Percentiles rank a stretch among this genome's conserved stretches.
Conservation (phyloP, 2,888 invertebrate species). For the Bursaphelenchus okinawaensis region DNA sequence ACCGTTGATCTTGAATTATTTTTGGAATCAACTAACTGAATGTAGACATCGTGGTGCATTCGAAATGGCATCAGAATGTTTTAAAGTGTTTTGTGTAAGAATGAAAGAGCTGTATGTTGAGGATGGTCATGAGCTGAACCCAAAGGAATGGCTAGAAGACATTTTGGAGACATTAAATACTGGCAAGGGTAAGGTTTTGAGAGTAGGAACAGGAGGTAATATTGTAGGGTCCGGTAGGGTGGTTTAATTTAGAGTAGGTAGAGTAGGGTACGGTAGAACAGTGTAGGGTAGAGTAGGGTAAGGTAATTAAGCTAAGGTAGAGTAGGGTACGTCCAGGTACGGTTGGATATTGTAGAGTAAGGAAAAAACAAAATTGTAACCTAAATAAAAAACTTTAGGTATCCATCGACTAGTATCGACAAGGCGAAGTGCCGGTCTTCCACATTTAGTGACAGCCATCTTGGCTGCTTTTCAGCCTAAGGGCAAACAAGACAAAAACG, state of each 20-base stretch:
- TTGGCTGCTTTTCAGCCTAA: conserved; percentile 5
- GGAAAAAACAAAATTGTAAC: neutral
- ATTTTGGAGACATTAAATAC: neutral
- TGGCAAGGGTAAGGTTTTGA: neutral
- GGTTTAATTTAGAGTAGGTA: no score
- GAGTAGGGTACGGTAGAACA: no score
- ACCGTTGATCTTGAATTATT: neutral
- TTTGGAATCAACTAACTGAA: conserved; percentile 9
- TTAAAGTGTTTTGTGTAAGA: conserved; percentile 2
- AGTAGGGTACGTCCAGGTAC: no score
- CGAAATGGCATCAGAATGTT: conserved; percentile 5
- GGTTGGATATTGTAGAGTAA: neutral
- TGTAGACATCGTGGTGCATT: conserved; percentile 12
- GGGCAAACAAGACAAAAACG: neutral
- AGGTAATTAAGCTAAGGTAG: no score
- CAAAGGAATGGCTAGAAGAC: conserved; percentile 1
- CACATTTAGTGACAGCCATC: conserved; percentile 5
- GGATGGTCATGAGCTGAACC: conserved; percentile 4
- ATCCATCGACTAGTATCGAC: conserved; percentile 11
- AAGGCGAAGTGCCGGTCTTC: conserved; percentile 13
- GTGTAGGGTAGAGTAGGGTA: no score
- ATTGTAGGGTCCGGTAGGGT: no score
- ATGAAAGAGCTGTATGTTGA: neutral
- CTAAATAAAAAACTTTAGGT: conserved; percentile 4
- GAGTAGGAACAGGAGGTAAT: no score